phyloP scores from a whole-genome alignment of 2,888 invertebrate species.

The Calameuta pallipes region DNA sequence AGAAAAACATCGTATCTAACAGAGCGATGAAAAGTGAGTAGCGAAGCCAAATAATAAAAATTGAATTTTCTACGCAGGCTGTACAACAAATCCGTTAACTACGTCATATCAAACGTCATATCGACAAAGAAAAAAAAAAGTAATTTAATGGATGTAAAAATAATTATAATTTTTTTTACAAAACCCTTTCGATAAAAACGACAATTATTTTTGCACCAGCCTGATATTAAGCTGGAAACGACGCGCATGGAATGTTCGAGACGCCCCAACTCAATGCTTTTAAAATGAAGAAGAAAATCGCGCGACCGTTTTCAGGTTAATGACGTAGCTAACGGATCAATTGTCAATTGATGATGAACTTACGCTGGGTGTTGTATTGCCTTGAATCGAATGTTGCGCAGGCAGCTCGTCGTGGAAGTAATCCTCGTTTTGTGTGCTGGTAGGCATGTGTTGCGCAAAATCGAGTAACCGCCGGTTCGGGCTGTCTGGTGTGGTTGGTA shows the following conservation, averaged over 20 bases:
- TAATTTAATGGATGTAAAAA: not conserved
- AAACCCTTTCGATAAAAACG: no score
- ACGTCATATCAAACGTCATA: not conserved
- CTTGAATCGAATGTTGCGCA: constrained; percentile 58
- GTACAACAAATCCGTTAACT: not conserved
- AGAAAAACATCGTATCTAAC: not conserved
- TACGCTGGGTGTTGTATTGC: constrained; percentile 62
- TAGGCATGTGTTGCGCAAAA: constrained; percentile 59
- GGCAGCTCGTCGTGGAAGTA: constrained; percentile 61
- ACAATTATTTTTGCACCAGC: no score
- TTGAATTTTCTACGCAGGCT: not conserved
- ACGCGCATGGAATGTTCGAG: no score
- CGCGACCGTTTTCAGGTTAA: not conserved
- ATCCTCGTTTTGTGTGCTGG: constrained; percentile 59
- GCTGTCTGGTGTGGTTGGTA: constrained; percentile 62
- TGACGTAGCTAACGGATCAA: not conserved
- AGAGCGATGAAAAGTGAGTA: not conserved
- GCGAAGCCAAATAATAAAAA: not conserved
- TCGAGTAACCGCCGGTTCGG: constrained; percentile 62
- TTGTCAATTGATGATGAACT: constrained; percentile 39
- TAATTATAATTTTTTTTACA: no score
- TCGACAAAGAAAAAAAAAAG: not conserved
- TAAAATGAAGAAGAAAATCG: not conserved
- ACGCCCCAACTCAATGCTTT: no score
- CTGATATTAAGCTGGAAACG: no score